Percentiles rank a stretch among this genome's conserved stretches.
phyloP scores from a whole-genome alignment of 2,797 vertebrate genomes.

The Denticeps clupeoides region DNA sequence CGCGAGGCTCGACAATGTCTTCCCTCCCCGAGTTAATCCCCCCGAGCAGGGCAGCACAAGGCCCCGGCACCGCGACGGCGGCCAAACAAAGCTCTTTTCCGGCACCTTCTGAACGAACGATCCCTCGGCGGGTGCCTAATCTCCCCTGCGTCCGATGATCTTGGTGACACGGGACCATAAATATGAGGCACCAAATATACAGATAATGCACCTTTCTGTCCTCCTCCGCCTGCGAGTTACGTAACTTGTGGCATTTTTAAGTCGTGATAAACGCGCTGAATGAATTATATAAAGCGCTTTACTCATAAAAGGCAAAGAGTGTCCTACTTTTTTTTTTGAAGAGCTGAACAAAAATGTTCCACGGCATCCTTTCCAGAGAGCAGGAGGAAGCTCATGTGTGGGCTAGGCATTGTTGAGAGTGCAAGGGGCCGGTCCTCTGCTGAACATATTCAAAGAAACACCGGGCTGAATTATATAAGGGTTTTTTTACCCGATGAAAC shows the following conservation, averaged over 20 bases:
- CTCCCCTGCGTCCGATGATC: constrained; percentile 3
- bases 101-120: neutral
- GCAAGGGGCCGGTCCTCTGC: too few relatives aligned
- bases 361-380: neutral
- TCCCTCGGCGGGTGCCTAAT: neutral
- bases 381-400: constrained; percentile 6
- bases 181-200: neutral
- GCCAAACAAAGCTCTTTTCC: constrained; percentile 6
- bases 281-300: constrained; percentile 12
- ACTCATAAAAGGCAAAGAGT: neutral
- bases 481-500: too few relatives aligned
- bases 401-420: neutral
- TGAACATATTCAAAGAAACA: too few relatives aligned
- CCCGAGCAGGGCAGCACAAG: too few relatives aligned
- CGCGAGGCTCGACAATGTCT: too few relatives aligned
- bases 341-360: constrained; percentile 8
- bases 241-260: constrained; percentile 8
- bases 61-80: too few relatives aligned
- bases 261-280: constrained; percentile 12
- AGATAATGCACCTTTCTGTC: neutral
- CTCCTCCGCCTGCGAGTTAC: neutral
- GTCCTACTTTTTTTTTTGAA: neutral
- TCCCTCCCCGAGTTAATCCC: too few relatives aligned
- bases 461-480: too few relatives aligned
- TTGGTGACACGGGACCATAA: constrained; percentile 3